Evolutionary conservation across 2,888 invertebrate genomes (phyloP), one percentile per base, ranked within the genome.

Genomic region (Trichopoda pennipes): DNA sequence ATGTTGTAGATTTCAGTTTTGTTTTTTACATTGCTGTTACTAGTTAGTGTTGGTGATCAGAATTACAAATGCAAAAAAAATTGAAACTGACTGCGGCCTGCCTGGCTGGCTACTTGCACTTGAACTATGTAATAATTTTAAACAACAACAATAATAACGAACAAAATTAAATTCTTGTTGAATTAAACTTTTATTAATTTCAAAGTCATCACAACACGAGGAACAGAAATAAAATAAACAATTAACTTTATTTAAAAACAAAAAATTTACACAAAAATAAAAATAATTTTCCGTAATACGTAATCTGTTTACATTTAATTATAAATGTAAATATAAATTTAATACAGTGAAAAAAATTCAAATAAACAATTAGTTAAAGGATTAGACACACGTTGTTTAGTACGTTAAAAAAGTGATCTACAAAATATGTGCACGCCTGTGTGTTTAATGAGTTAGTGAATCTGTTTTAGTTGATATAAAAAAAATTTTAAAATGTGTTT

Each of bases 201-300:
- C 81, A 81, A 81, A 81, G 81, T 81, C 74, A 78, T 60, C 60
- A 64, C 38, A 68, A 55, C 61, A 68, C 53, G 60, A 73, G 61
- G 55, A 68, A 79, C 35, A 51, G 4, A 69, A 61, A 44, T 49
- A 51, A 60, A 53, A 68, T 17, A 63, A 42, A 58, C 56, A 66
- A 78, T 60, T 66, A 72, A 61, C 10, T 49, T 44, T 35, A n/a
- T 21, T n/a, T 47, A 32, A 66, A 66, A 14, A 21, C 6, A 49
- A 64, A 42, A 47, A 55, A 19, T n/a, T 42, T 44, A 17, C 19
- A 47, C n/a, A 38, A 28, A 17, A 47, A 66, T 12, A 38, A 47
- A 23, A 69, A 73, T 73, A 73, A 66, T 73, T 66, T 73, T 79
- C 66, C 68, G 61, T 79, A 61, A 61, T 49, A 63, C 61, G 55